phyloP scores from a whole-genome alignment of 2,888 invertebrate genomes.

The Nymphalis urticae region DNA sequence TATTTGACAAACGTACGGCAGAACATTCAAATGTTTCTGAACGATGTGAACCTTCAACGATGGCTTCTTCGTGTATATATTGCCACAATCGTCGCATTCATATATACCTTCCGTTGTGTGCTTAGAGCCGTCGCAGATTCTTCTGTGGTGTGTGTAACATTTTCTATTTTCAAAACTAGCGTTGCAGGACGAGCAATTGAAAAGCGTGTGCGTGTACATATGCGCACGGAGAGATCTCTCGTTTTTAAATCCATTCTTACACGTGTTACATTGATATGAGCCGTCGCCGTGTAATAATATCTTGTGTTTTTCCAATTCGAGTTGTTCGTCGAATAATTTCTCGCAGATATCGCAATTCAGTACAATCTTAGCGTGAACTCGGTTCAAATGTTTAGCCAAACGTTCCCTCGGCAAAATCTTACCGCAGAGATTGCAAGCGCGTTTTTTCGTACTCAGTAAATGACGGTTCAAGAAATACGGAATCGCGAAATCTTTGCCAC shows the following conservation, averaged over 20 bases:
- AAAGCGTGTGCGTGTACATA: slow-evolving; percentile 57
- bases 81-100: slow-evolving; percentile 63
- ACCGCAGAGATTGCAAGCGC: slow-evolving; percentile 57
- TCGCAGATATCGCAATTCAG: slow-evolving; percentile 53
- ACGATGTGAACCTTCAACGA: slow-evolving; percentile 65
- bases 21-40: slow-evolving; percentile 66
- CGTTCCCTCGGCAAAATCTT: slow-evolving; percentile 49
- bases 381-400: slow-evolving; percentile 52
- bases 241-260: slow-evolving; percentile 55
- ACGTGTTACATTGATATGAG: slow-evolving; percentile 51
- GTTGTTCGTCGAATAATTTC: slow-evolving; percentile 49
- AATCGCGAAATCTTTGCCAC: slow-evolving; percentile 52
- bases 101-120: slow-evolving; percentile 39
- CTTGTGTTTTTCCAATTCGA: slow-evolving; percentile 45
- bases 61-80: slow-evolving; percentile 61
- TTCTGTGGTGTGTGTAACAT: slow-evolving; percentile 60
- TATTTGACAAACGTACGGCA: slow-evolving; percentile 59
- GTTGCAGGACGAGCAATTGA: slow-evolving; percentile 58
- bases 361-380: slow-evolving; percentile 45
- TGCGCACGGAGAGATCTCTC: slow-evolving; percentile 61
- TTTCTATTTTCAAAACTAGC: slow-evolving; percentile 60
- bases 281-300: slow-evolving; percentile 44
- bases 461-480: slow-evolving; percentile 56
- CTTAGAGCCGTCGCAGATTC: slow-evolving; percentile 45
- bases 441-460: slow-evolving; percentile 52